phyloP scores from a whole-genome alignment of 2,113 vertebrate genomes.

The Cyprinodon brontotheroides region DNA sequence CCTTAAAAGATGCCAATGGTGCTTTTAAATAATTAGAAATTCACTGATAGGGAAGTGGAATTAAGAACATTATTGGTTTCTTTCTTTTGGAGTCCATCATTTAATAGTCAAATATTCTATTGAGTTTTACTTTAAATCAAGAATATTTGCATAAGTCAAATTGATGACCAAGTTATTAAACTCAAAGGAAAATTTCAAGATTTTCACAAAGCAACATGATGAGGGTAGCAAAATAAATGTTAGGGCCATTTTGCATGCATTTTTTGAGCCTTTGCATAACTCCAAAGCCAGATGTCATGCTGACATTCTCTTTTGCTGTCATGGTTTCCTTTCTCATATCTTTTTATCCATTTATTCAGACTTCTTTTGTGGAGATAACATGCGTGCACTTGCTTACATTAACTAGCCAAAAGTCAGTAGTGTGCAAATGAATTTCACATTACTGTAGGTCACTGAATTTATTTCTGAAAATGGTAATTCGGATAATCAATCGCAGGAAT shows the following conservation, averaged over 20 bases:
- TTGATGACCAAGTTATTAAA: neutral
- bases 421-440: slow-evolving; percentile 86
- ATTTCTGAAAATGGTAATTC: slow-evolving; percentile 91
- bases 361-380: slow-evolving; percentile 7
- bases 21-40: too few species aligned
- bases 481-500: slow-evolving; percentile 84
- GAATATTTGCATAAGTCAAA: neutral
- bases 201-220: neutral
- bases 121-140: neutral
- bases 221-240: neutral
- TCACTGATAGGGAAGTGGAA: neutral
- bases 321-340: slow-evolving; percentile 9
- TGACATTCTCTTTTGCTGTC: slow-evolving; percentile 8
- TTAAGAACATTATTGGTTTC: neutral
- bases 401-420: slow-evolving; percentile 69
- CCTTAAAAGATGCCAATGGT: neutral
- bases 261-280: neutral
- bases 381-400: slow-evolving; percentile 4
- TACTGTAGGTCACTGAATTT: slow-evolving; percentile 96
- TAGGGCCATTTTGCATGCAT: neutral
- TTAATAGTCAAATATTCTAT: neutral
- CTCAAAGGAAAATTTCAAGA: neutral
- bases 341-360: slow-evolving; percentile 20
- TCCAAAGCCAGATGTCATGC: slow-evolving; percentile 1
- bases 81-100: neutral